Percentiles rank a stretch among this genome's conserved stretches.
phyloP scores from a whole-genome alignment of 2,797 vertebrate species.

The Sebastes steindachneri region DNA sequence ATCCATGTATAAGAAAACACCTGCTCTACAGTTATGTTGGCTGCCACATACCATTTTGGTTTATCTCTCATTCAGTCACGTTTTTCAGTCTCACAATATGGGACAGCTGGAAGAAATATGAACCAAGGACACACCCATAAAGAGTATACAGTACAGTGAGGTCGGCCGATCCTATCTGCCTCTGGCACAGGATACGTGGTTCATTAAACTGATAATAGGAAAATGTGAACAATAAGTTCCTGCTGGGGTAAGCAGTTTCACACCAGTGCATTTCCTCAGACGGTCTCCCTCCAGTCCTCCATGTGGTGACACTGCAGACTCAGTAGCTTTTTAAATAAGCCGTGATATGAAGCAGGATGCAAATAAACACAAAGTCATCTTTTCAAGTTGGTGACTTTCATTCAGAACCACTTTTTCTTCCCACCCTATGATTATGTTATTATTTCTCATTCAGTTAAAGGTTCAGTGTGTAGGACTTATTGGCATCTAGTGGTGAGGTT shows the following conservation, averaged over 20 bases:
- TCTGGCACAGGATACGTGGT: constrained; percentile 29
- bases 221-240: constrained; percentile 51
- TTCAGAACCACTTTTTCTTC: not conserved
- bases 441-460: not conserved
- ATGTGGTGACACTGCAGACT: constrained; percentile 35
- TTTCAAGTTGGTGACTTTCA: not conserved
- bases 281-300: constrained; percentile 16
- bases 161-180: constrained; percentile 29
- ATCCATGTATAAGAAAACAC: constrained; percentile 1
- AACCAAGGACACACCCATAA: constrained; percentile 47
- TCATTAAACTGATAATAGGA: constrained; percentile 59
- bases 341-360: not conserved
- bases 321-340: constrained; percentile 36
- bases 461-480: not conserved
- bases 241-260: constrained; percentile 51
- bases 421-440: not conserved
- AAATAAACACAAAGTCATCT: not conserved
- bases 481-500: too few relatives aligned
- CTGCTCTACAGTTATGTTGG: constrained; percentile 10
- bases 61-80: constrained; percentile 18
- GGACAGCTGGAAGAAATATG: constrained; percentile 49
- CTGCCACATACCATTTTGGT: constrained; percentile 3
- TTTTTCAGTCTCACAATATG: constrained; percentile 24
- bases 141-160: constrained; percentile 23
- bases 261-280: constrained; percentile 15